phyloP scores from a whole-genome alignment of 2,113 vertebrate species.

The Oncorhynchus keta region DNA sequence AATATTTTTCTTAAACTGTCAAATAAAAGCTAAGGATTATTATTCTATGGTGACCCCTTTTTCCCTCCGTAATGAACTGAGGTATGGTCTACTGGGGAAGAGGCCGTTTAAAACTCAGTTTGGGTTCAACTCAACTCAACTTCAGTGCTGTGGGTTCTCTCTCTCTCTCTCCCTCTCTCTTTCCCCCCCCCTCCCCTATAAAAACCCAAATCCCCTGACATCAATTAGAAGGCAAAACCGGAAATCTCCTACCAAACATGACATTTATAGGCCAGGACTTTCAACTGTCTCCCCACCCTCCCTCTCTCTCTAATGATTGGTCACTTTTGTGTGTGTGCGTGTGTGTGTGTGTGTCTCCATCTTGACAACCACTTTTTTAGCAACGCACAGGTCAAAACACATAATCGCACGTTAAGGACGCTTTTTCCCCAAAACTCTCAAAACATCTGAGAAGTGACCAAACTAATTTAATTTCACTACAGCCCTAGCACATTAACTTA shows the following conservation, averaged over 20 bases:
- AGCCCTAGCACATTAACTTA: background rate
- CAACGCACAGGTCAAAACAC: background rate
- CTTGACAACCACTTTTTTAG: background rate
- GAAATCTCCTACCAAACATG: constrained; percentile 73
- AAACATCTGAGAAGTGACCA: background rate
- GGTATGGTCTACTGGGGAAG: constrained; percentile 44
- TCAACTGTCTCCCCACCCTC: constrained; percentile 40
- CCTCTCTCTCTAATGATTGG: background rate
- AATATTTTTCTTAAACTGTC: constrained; percentile 72
- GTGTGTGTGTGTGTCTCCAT: too few relatives aligned
- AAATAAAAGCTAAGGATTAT: constrained; percentile 71
- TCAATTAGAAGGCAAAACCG: constrained; percentile 73
- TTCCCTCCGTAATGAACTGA: constrained; percentile 67
- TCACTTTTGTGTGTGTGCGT: too few relatives aligned
- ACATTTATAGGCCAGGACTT: constrained; percentile 70
- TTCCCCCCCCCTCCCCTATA: constrained; percentile 29
- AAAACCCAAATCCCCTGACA: constrained; percentile 68
- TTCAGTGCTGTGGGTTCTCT: constrained; percentile 38
- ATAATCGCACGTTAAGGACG: background rate
- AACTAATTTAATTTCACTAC: background rate
- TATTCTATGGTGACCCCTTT: constrained; percentile 63
- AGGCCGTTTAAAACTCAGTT: constrained; percentile 61
- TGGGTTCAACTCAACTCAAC: constrained; percentile 57
- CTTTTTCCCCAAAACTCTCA: background rate
- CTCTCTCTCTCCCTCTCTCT: constrained; percentile 25